A percentile compares a stretch with the other conserved stretches of the same genome.
Conservation (phyloP, 2,888 invertebrate genomes). For the Trimorus sp. region DNA sequence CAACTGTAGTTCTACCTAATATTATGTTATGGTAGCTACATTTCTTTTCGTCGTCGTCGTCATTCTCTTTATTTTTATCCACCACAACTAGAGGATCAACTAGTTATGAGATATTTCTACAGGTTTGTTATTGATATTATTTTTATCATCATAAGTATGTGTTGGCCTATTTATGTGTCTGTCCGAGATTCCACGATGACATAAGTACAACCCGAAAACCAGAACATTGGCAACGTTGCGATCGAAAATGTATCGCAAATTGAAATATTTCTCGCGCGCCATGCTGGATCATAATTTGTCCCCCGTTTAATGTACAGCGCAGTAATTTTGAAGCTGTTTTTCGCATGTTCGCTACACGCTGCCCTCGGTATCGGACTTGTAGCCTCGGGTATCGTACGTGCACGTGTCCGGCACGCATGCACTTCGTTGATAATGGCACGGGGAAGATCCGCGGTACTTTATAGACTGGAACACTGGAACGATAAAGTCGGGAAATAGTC, state of each 20-base stretch:
- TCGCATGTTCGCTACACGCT: conserved; percentile 44
- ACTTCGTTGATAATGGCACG: conserved; percentile 62
- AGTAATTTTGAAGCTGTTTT: conserved; percentile 52
- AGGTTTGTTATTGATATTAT: too few relatives aligned
- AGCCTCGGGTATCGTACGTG: conserved; percentile 58
- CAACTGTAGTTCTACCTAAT: too few relatives aligned
- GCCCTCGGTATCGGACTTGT: conserved; percentile 49
- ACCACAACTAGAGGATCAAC: too few relatives aligned
- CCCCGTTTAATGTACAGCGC: conserved; percentile 38
- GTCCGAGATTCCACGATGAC: too few relatives aligned
- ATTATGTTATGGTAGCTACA: too few relatives aligned
- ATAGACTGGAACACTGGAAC: conserved; percentile 55
- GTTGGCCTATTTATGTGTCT: too few relatives aligned
- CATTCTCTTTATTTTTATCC: too few relatives aligned
- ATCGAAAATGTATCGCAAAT: conserved; percentile 8
- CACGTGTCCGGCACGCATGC: conserved; percentile 66
- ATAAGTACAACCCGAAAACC: too few relatives aligned
- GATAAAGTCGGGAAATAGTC: conserved; percentile 63
- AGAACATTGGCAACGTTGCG: neutral
- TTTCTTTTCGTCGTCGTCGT: too few relatives aligned
- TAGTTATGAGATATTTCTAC: too few relatives aligned
- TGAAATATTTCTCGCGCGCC: conserved; percentile 17
- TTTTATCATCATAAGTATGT: too few relatives aligned
- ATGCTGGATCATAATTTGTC: conserved; percentile 40
- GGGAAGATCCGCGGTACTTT: conserved; percentile 58